Percentiles rank a stretch among this genome's conserved stretches.
Evolutionary conservation across 92 coral and sea anemone species (phyloP).

Genomic region (Pocillopora meandrina): DNA sequence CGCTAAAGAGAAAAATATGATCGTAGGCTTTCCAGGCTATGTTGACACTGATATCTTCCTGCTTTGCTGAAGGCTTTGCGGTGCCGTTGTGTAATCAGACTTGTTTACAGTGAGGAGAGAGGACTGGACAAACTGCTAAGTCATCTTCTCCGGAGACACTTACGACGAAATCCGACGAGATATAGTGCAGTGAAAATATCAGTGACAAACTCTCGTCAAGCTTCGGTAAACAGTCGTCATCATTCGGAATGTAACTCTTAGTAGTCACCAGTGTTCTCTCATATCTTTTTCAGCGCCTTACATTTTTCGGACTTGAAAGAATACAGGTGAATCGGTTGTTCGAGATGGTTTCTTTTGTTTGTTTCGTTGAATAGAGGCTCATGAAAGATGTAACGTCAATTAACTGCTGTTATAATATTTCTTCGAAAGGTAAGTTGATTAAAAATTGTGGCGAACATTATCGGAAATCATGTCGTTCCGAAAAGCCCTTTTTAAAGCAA

Average conservation of each 20-base stretch:
- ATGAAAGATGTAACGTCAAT: not conserved
- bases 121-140: conserved; percentile 25
- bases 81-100: not conserved
- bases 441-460: not conserved
- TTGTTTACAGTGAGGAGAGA: conserved; percentile 23
- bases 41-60: not conserved
- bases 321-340: conserved; percentile 8
- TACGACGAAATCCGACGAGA: conserved; percentile 5
- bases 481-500: not conserved
- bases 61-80: not conserved
- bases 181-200: not conserved
- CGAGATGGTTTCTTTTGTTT: conserved; percentile 4
- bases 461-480: not conserved
- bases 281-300: not conserved
- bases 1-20: not conserved
- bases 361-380: conserved; percentile 18
- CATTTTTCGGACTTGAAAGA: not conserved
- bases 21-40: not conserved
- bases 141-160: conserved; percentile 1
- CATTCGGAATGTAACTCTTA: not conserved
- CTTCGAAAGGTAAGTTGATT: not conserved
- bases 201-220: not conserved
- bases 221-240: conserved; percentile 21
- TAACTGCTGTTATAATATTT: conserved; percentile 1
- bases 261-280: conserved; percentile 15